Percentiles rank a stretch among this genome's conserved stretches.
Evolutionary conservation across 2,888 invertebrate species (phyloP).

Genomic region (Ichneumoninae sp.): DNA sequence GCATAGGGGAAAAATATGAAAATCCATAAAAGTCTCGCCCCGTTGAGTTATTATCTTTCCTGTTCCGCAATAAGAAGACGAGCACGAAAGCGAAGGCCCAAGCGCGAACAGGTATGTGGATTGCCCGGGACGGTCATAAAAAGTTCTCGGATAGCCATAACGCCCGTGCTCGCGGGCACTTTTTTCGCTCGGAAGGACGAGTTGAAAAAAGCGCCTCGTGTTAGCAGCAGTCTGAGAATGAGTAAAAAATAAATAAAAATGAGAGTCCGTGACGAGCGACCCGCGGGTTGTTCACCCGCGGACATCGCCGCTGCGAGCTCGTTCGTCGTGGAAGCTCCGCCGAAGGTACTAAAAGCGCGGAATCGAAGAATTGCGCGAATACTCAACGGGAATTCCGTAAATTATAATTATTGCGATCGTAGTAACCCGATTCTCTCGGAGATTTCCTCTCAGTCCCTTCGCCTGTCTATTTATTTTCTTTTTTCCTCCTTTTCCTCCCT

Average conservation of each 20-base stretch:
- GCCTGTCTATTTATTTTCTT: background rate
- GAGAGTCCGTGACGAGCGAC: background rate
- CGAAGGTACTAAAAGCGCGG: background rate
- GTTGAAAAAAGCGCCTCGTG: background rate
- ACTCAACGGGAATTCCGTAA: constrained; percentile 33
- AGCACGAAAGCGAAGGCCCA: background rate
- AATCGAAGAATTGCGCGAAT: constrained; percentile 29
- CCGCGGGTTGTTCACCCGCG: background rate
- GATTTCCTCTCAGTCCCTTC: background rate
- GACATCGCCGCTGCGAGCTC: constrained; percentile 62
- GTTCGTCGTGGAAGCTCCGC: constrained; percentile 11
- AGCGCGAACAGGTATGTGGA: background rate
- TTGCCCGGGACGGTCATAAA: background rate
- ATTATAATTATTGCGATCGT: constrained; percentile 61
- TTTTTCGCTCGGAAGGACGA: background rate
- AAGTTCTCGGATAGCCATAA: background rate
- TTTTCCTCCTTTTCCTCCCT: background rate
- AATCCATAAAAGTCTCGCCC: background rate
- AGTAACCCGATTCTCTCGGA: constrained; percentile 20
- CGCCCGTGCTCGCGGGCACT: background rate
- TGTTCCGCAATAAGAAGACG: background rate
- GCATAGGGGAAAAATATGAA: background rate
- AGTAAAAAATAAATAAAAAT: constrained; percentile 3
- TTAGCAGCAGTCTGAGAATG: background rate
- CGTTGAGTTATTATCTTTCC: background rate